Percentiles rank a stretch among this genome's conserved stretches.
phyloP scores from a whole-genome alignment of 2,113 vertebrate species.

The Bungarus multicinctus region DNA sequence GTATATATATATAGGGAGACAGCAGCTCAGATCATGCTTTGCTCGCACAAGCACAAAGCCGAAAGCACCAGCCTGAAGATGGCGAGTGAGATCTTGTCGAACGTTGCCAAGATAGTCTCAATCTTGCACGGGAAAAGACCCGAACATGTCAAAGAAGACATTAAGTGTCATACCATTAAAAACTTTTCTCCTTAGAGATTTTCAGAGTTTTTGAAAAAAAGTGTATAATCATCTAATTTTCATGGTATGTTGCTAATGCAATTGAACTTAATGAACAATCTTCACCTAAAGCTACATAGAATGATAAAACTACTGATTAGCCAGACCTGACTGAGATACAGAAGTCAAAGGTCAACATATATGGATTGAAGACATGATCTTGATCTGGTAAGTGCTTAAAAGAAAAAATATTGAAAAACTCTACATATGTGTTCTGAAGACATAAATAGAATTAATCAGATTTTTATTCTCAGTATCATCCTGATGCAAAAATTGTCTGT shows the following conservation, averaged over 20 bases:
- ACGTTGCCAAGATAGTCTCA: no score
- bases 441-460: neutral
- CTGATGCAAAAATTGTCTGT: neutral
- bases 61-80: no score
- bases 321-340: neutral
- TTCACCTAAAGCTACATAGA: neutral
- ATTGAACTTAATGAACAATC: neutral
- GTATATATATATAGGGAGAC: no score
- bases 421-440: neutral
- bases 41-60: no score
- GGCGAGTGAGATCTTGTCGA: no score
- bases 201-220: neutral
- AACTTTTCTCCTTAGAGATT: neutral
- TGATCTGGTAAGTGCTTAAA: neutral
- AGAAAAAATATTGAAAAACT: neutral
- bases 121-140: no score
- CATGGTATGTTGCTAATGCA: neutral
- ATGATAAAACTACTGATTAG: neutral
- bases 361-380: neutral
- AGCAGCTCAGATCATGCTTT: no score
- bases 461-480: neutral
- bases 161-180: neutral
- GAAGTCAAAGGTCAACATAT: neutral
- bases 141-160: no score
- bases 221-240: neutral